Conservation (phyloP, 1,140 invertebrate genomes). For the Drosophila triauraria region DNA sequence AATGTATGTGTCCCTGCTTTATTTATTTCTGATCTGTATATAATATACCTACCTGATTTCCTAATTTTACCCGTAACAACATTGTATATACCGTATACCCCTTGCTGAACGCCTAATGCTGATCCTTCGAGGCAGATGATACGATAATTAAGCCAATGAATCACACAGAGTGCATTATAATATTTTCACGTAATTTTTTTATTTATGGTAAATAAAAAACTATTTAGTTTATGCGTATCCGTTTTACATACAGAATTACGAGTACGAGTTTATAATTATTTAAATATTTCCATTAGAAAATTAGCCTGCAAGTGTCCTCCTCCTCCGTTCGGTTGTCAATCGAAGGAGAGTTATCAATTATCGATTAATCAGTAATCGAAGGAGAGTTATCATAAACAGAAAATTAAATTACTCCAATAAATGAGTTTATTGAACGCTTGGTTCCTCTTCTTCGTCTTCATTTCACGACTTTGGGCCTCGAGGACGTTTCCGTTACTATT, state of each 20-base stretch:
- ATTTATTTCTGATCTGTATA: conserved; percentile 58
- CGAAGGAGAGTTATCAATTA: conserved; percentile 10
- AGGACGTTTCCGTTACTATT: conserved; percentile 9
- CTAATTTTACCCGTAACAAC: conserved; percentile 30
- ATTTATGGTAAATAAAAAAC: conserved; percentile 73
- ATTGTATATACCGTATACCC: conserved; percentile 35
- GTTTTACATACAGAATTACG: conserved; percentile 69
- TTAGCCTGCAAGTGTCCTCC: conserved; percentile 64
- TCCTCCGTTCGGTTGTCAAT: conserved; percentile 24
- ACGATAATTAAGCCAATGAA: conserved; percentile 32
- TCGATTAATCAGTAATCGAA: conserved; percentile 20
- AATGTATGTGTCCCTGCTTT: conserved; percentile 12
- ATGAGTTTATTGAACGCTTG: conserved; percentile 25
- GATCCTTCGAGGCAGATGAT: not conserved
- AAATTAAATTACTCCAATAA: conserved; percentile 41
- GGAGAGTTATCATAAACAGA: conserved; percentile 46
- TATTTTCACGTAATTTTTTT: conserved; percentile 67
- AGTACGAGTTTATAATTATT: conserved; percentile 68
- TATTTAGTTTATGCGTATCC: conserved; percentile 66
- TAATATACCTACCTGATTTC: conserved; percentile 22
- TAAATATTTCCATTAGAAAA: conserved; percentile 67
- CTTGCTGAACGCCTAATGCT: conserved; percentile 24
- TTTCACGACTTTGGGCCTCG: not conserved
- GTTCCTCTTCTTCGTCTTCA: not conserved
- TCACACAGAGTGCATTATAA: conserved; percentile 53